These are phyloP conservation scores for Chaetogeoica ovagalla DNA, from an alignment of 2,888 invertebrate species.

Conservation along the genomic window DNA sequence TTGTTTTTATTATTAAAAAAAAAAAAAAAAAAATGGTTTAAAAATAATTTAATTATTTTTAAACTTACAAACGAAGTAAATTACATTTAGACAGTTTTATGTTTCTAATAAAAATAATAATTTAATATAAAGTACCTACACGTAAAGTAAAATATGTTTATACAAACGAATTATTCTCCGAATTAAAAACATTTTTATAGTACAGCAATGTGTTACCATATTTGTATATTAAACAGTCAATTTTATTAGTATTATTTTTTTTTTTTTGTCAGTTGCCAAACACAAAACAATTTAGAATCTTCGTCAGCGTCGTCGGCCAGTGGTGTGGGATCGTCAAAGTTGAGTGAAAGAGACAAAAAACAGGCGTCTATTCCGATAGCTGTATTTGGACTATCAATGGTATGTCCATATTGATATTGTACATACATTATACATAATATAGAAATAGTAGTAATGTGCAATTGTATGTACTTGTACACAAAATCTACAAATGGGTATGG, in stretches of 20 bases:
- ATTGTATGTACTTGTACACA: no score
- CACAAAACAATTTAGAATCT: slow-evolving; percentile 40
- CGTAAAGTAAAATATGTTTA: no score
- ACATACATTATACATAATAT: background rate
- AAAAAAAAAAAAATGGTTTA: no score
- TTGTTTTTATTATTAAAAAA: no score
- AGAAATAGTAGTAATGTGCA: background rate
- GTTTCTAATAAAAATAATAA: no score
- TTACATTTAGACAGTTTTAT: no score
- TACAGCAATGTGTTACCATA: no score
- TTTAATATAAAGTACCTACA: no score
- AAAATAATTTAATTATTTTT: no score
- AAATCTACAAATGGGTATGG: no score
- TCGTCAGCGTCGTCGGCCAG: slow-evolving; percentile 10
- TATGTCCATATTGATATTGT: slow-evolving; percentile 59
- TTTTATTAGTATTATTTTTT: background rate
- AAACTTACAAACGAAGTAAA: no score
- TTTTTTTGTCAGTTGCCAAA: slow-evolving; percentile 35
- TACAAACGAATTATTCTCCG: background rate
- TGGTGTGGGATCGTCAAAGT: slow-evolving; percentile 60
- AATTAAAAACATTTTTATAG: no score
- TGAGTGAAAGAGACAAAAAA: slow-evolving; percentile 80
- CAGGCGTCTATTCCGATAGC: slow-evolving; percentile 88
- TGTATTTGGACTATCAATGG: slow-evolving; percentile 87
- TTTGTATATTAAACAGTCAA: background rate